Conservation (phyloP, 2,888 invertebrate genomes). For the Thereva nobilitata region DNA sequence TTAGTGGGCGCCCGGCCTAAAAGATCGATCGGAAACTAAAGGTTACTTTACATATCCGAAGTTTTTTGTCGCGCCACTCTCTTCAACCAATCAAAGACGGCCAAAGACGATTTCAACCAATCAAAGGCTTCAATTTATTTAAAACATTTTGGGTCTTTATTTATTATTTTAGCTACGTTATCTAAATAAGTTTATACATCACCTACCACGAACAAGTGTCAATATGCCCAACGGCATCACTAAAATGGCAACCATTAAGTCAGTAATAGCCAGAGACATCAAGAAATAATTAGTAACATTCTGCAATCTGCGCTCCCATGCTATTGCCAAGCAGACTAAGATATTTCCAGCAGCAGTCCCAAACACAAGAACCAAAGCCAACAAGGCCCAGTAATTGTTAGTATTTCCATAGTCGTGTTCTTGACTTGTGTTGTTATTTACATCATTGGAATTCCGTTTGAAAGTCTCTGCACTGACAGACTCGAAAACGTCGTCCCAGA, state of each 20-base stretch:
- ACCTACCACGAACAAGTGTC: constrained; percentile 78
- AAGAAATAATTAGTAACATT: constrained; percentile 97
- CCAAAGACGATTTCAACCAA: too few species aligned
- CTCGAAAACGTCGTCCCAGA: too few species aligned
- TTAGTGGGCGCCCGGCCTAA: too few species aligned
- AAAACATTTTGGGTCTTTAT: too few species aligned
- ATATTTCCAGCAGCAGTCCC: constrained; percentile 92
- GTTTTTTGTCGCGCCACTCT: too few species aligned
- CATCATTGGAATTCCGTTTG: too few species aligned
- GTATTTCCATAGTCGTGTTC: constrained; percentile 8
- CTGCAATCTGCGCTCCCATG: constrained; percentile 89
- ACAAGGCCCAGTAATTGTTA: constrained; percentile 82
- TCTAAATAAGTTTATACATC: background rate
- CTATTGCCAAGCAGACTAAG: constrained; percentile 90
- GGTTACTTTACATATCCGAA: too few species aligned
- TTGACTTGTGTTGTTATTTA: too few species aligned
- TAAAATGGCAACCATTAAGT: constrained; percentile 89
- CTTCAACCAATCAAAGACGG: too few species aligned
- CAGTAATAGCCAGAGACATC: constrained; percentile 93
- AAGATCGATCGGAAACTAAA: too few species aligned
- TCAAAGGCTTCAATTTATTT: too few species aligned
- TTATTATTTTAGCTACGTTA: background rate
- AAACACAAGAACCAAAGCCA: constrained; percentile 76
- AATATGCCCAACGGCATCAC: constrained; percentile 95
- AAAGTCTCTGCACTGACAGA: too few species aligned